A percentile compares a stretch with the other conserved stretches of the same genome.
phyloP scores from a whole-genome alignment of 2,113 vertebrate genomes.

The Dermatemys mawii region DNA sequence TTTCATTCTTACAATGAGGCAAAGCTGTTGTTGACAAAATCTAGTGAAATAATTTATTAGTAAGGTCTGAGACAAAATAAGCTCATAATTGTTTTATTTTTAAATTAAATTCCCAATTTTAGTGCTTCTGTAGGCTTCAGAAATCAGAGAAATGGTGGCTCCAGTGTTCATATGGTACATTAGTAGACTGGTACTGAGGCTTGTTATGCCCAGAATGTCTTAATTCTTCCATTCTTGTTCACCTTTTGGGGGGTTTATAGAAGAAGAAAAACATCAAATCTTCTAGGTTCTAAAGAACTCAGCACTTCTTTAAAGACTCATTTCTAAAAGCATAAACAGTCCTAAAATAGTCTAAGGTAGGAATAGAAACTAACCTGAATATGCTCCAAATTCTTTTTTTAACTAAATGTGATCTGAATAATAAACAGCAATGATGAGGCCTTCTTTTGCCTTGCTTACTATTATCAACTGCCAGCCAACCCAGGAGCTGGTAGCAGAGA shows the following conservation, averaged over 20 bases:
- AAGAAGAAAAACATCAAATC: neutral
- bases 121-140: neutral
- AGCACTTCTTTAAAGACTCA: neutral
- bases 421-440: neutral
- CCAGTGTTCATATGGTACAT: neutral
- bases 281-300: neutral
- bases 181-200: neutral
- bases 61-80: neutral
- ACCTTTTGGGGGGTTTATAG: neutral
- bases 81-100: neutral
- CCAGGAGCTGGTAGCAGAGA: neutral
- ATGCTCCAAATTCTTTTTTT: neutral
- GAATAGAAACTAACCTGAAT: neutral
- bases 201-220: neutral
- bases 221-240: neutral
- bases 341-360: neutral
- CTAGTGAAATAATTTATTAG: slow-evolving; percentile 10
- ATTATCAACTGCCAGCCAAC: neutral
- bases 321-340: neutral
- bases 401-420: neutral
- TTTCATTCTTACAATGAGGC: slow-evolving; percentile 40
- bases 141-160: neutral
- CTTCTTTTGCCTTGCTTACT: neutral
- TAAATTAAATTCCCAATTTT: neutral
- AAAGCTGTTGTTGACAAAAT: slow-evolving; percentile 8